Conservation (phyloP, 2,888 invertebrate species). For the Adelphocoris suturalis region DNA sequence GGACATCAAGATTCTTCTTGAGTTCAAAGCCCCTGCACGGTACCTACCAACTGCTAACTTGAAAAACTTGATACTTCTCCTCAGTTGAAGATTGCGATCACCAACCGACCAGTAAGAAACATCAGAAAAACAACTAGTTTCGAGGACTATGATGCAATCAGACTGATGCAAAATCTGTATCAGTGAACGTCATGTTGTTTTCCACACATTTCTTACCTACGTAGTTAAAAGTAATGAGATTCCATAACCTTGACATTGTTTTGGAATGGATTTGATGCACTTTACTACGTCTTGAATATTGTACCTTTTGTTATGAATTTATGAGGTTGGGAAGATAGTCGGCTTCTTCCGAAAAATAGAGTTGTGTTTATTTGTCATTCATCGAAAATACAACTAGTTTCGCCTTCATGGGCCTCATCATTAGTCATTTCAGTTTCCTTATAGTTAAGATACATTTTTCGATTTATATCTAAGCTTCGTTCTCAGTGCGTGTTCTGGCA, state of each 20-base stretch:
- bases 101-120: background rate
- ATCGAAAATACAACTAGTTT: no score
- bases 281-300: background rate
- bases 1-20: slow-evolving; percentile 37
- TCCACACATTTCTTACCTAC: background rate
- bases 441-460: no score
- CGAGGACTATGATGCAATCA: background rate
- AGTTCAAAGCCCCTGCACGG: slow-evolving; percentile 50
- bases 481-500: no score
- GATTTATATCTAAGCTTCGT: no score
- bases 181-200: slow-evolving; percentile 4
- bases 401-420: no score
- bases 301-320: no score
- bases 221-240: background rate
- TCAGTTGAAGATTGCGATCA: background rate
- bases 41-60: slow-evolving; percentile 13
- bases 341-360: no score
- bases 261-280: background rate
- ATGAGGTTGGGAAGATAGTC: no score
- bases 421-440: no score
- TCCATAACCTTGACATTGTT: background rate
- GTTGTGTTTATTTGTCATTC: no score
- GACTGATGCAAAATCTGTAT: slow-evolving; percentile 15
- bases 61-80: slow-evolving; percentile 55
- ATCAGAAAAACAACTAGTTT: slow-evolving; percentile 3